Conservation (phyloP, 2,113 vertebrate genomes). For the Philantomba maxwellii region DNA sequence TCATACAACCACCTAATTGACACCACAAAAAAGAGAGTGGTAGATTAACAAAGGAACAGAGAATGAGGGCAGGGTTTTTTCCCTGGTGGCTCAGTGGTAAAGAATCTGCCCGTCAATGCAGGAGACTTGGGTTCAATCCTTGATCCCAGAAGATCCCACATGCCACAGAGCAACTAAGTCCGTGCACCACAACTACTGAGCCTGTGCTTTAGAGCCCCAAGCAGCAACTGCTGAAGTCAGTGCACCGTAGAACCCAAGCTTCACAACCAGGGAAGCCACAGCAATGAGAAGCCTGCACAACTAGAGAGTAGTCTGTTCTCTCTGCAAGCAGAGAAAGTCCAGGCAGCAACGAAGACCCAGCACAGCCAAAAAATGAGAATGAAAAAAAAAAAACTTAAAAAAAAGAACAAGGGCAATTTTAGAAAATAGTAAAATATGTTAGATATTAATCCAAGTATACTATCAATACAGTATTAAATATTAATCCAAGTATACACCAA, state of each 20-base stretch:
- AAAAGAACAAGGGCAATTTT: not conserved
- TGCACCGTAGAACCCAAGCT: not conserved
- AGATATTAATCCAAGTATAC: too few species aligned
- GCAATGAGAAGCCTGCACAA: not conserved
- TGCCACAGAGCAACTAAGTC: not conserved
- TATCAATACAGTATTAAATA: too few species aligned
- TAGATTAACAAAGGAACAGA: not conserved
- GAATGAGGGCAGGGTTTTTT: not conserved
- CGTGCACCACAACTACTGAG: not conserved
- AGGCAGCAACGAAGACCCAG: not conserved
- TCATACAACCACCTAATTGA: not conserved
- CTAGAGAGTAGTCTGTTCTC: not conserved
- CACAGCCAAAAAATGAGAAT: not conserved
- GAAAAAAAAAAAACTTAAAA: not conserved
- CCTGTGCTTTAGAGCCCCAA: not conserved
- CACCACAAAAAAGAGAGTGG: not conserved
- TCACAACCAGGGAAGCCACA: not conserved
- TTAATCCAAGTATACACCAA: too few species aligned
- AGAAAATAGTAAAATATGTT: too few species aligned
- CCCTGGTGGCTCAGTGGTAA: not conserved
- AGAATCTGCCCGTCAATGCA: not conserved
- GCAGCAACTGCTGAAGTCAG: not conserved
- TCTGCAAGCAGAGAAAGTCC: not conserved
- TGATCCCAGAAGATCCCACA: not conserved
- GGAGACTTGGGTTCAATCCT: not conserved